phyloP scores from a whole-genome alignment of 2,113 vertebrate species.

The Cyanoramphus novaezelandiae region DNA sequence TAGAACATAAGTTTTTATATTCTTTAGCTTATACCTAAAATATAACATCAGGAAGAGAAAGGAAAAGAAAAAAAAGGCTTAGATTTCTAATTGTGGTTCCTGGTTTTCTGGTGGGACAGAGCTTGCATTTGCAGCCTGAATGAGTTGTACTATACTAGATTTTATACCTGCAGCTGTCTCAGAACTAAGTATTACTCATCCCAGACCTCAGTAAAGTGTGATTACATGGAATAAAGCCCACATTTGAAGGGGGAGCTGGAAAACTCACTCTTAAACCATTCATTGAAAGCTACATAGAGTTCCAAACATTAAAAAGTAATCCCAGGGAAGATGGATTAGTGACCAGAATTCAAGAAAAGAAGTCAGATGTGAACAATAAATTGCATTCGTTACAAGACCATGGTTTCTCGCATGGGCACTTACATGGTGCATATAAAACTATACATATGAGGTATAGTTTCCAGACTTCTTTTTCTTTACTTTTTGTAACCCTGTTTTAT shows the following conservation, averaged over 20 bases:
- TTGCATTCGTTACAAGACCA: neutral
- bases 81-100: neutral
- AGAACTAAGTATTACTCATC: neutral
- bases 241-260: neutral
- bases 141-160: neutral
- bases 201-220: neutral
- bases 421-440: neutral
- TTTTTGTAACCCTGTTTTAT: neutral
- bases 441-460: neutral
- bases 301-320: neutral
- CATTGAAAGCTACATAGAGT: neutral
- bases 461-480: neutral
- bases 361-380: conserved; percentile 35
- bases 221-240: neutral
- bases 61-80: accelerated
- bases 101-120: neutral
- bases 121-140: neutral
- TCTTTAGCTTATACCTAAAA: neutral
- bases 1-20: neutral
- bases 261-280: conserved; percentile 25
- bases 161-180: neutral
- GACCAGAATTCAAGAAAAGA: conserved; percentile 16
- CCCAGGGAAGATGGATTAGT: conserved; percentile 18
- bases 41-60: neutral
- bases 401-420: neutral